These are phyloP conservation scores for Linyphia triangularis DNA, from an alignment of 2,888 invertebrate species.

Conservation along the genomic window DNA sequence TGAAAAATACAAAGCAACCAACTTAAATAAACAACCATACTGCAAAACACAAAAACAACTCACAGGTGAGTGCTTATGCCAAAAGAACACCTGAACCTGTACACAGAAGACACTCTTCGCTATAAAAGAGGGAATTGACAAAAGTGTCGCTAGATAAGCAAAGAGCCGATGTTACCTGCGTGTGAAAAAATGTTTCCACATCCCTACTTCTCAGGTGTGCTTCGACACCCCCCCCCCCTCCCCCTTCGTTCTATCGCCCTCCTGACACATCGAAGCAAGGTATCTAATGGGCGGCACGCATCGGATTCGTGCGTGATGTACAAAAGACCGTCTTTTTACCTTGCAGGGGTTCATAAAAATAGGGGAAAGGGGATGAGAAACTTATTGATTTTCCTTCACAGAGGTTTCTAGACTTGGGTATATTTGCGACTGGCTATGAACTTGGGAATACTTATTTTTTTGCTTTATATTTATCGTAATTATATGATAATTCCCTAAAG, in stretches of 20 bases:
- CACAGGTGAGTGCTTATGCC: neutral
- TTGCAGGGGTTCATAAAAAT: neutral
- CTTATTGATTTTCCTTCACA: constrained; percentile 18
- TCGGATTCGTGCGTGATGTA: constrained; percentile 39
- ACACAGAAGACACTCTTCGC: neutral
- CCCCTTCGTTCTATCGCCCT: no score
- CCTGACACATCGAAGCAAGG: constrained; percentile 11
- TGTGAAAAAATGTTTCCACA: constrained; percentile 29
- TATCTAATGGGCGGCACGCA: constrained; percentile 56
- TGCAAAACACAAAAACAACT: no score
- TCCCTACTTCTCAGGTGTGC: neutral
- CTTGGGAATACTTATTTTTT: neutral
- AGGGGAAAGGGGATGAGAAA: neutral
- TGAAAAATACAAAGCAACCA: no score
- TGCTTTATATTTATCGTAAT: no score
- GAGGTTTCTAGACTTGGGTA: neutral
- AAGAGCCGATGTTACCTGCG: constrained; percentile 26
- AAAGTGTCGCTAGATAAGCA: constrained; percentile 14
- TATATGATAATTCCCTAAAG: no score
- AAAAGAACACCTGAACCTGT: neutral
- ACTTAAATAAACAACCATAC: no score
- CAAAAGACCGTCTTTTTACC: constrained; percentile 13
- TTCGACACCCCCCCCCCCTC: no score
- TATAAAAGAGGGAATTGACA: neutral
- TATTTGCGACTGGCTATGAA: no score